phyloP scores from a whole-genome alignment of 2,113 vertebrate genomes.

The Nibea albiflora region DNA sequence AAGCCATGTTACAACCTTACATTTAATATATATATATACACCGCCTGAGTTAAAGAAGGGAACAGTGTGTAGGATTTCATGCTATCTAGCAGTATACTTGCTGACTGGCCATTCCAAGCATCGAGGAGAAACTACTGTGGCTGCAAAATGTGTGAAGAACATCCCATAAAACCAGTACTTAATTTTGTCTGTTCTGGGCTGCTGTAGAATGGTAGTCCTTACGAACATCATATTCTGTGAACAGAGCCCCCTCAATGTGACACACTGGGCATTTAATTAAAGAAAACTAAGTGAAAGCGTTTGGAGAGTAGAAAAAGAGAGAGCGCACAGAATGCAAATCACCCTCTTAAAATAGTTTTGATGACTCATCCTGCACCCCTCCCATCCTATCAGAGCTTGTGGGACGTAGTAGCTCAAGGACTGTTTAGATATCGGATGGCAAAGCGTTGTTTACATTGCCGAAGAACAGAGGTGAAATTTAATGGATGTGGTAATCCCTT shows the following conservation, averaged over 20 bases:
- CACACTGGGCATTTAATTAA: not conserved
- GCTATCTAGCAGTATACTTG: too few species aligned
- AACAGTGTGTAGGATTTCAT: too few species aligned
- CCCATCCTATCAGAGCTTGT: not conserved
- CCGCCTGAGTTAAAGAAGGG: too few species aligned
- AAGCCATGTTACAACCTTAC: not conserved
- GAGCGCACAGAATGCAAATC: not conserved
- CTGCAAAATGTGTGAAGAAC: too few species aligned
- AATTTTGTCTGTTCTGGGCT: too few species aligned
- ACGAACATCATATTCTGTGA: too few species aligned
- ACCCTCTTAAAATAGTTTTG: not conserved
- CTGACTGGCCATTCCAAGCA: too few species aligned
- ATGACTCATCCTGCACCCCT: not conserved
- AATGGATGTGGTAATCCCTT: not conserved
- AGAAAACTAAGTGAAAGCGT: not conserved
- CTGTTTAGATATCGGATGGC: not conserved
- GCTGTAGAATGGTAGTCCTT: too few species aligned
- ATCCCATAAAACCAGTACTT: too few species aligned
- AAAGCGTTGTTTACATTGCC: not conserved
- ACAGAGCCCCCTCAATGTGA: too few species aligned
- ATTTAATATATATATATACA: too few species aligned
- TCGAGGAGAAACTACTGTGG: too few species aligned
- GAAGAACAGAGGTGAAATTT: not conserved
- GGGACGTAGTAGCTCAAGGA: not conserved
- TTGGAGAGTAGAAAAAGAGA: not conserved